Conservation (phyloP, 2,888 invertebrate species). For the Lissocephala sabroskyi region DNA sequence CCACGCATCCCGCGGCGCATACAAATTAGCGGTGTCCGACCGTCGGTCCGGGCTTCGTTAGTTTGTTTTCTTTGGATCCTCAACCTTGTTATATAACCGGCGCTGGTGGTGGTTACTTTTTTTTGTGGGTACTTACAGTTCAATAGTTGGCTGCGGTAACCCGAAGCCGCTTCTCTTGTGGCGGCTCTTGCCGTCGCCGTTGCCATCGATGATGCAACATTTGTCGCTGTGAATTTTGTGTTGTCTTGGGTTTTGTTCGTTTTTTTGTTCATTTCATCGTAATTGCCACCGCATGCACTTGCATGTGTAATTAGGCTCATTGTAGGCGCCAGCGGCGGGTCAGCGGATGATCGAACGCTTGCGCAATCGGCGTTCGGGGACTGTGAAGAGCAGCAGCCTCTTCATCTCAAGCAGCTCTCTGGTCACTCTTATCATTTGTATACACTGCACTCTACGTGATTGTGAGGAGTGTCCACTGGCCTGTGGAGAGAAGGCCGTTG, state of each 20-base stretch:
- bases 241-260: conserved; percentile 10
- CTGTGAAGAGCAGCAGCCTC: too few species aligned
- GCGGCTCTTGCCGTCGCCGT: neutral
- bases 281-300: conserved; percentile 59
- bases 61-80: conserved; percentile 44
- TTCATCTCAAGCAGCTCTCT: too few species aligned
- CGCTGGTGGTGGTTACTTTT: conserved; percentile 16
- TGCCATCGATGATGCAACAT: conserved; percentile 8
- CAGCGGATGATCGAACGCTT: too few species aligned
- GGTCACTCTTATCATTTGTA: too few species aligned
- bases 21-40: conserved; percentile 26
- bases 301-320: conserved; percentile 51
- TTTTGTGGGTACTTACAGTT: conserved; percentile 5
- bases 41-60: conserved; percentile 11
- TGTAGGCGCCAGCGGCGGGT: conserved; percentile 16
- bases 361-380: too few species aligned
- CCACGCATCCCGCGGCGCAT: conserved; percentile 28
- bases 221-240: conserved; percentile 15
- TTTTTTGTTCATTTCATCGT: conserved; percentile 59
- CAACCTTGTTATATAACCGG: conserved; percentile 64
- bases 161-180: conserved; percentile 2
- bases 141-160: neutral
- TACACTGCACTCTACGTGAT: too few species aligned
- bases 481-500: too few species aligned
- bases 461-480: too few species aligned